phyloP scores from a whole-genome alignment of 2,888 invertebrate genomes.

The Nomada fucata region DNA sequence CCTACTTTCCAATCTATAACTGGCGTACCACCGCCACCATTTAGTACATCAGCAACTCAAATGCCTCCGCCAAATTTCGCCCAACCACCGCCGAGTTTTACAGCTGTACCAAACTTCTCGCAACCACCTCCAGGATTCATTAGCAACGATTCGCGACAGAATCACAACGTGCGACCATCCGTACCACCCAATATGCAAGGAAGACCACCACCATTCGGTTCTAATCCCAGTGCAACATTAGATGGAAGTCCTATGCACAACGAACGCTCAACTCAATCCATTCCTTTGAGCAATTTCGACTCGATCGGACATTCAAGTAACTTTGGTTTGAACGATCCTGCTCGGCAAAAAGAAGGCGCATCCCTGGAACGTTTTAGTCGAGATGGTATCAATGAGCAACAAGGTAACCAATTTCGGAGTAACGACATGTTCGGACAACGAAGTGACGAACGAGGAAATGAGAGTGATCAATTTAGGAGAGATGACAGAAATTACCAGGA shows the following conservation, averaged over 20 bases:
- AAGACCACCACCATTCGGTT: slow-evolving; percentile 42
- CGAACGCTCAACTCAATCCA: slow-evolving; percentile 46
- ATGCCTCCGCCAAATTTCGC: slow-evolving; percentile 72
- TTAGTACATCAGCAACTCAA: slow-evolving; percentile 44
- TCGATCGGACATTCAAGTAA: slow-evolving; percentile 25
- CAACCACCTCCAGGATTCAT: slow-evolving; percentile 72
- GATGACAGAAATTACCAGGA: slow-evolving; percentile 61
- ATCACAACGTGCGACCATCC: slow-evolving; percentile 25
- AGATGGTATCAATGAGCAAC: slow-evolving; percentile 55
- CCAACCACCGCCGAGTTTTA: slow-evolving; percentile 73
- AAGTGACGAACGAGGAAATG: slow-evolving; percentile 44
- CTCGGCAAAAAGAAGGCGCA: slow-evolving; percentile 38
- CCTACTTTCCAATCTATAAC: slow-evolving; percentile 59
- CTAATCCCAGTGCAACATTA: slow-evolving; percentile 33
- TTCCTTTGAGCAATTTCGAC: slow-evolving; percentile 41
- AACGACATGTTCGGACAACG: slow-evolving; percentile 58
- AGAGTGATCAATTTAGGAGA: slow-evolving; percentile 53
- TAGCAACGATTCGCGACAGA: slow-evolving; percentile 50
- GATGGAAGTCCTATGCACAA: slow-evolving; percentile 58
- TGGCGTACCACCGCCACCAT: slow-evolving; percentile 62
- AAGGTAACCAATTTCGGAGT: slow-evolving; percentile 61
- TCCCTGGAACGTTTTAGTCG: slow-evolving; percentile 50
- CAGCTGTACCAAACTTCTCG: slow-evolving; percentile 70
- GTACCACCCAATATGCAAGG: slow-evolving; percentile 47
- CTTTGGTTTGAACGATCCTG: slow-evolving; percentile 36